Conservation (phyloP, 2,888 invertebrate genomes). For the Nephrotoma flavescens region DNA sequence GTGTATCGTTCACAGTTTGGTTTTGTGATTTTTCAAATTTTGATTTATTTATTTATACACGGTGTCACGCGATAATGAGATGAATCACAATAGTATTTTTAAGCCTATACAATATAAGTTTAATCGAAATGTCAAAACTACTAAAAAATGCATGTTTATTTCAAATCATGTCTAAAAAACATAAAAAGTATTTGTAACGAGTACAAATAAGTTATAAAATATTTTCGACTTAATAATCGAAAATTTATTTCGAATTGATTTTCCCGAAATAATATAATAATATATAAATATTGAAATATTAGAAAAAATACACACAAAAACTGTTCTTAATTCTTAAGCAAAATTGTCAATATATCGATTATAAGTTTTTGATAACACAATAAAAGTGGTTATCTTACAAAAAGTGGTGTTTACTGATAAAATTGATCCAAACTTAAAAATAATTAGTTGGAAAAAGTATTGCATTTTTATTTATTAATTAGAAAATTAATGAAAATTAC, state of each 20-base stretch:
- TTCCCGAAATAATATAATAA: no score
- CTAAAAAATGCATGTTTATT: background rate
- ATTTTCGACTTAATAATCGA: background rate
- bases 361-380: no score
- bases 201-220: background rate
- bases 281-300: no score
- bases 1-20: background rate
- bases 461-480: no score
- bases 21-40: background rate
- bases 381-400: no score
- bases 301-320: no score
- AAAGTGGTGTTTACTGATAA: no score
- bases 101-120: background rate
- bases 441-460: no score
- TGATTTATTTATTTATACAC: background rate
- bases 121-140: background rate
- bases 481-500: no score
- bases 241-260: background rate
- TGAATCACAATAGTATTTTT: background rate
- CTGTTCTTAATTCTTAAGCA: no score
- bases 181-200: background rate
- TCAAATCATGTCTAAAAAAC: background rate
- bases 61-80: background rate
- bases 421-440: no score
- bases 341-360: no score